These are phyloP conservation scores for Pseudorectes ferrugineus DNA, from an alignment of 2,113 vertebrate species.

Conservation along the genomic window DNA sequence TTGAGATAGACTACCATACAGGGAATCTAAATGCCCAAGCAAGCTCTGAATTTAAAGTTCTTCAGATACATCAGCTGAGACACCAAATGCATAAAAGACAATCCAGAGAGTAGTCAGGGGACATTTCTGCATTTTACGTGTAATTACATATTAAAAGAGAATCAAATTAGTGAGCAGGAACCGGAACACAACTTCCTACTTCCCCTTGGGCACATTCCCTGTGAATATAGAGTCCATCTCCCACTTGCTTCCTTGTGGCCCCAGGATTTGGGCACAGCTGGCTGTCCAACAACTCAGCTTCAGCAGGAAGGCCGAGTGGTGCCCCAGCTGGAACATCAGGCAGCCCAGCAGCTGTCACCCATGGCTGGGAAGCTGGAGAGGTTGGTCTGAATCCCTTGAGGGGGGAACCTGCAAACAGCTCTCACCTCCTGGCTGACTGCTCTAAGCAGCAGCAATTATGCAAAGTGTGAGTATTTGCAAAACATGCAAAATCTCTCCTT, in stretches of 20 bases:
- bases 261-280: neutral
- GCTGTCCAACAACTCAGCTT: neutral
- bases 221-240: neutral
- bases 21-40: neutral
- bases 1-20: neutral
- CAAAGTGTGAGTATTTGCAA: slow-evolving; percentile 30
- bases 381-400: neutral
- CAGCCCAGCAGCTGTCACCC: neutral
- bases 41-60: neutral
- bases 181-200: neutral
- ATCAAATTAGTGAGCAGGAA: neutral
- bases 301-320: neutral
- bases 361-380: neutral
- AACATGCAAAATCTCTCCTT: slow-evolving; percentile 33
- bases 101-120: neutral
- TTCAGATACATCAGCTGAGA: neutral
- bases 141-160: neutral
- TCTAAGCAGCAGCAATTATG: slow-evolving; percentile 22
- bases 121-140: neutral
- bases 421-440: neutral
- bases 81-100: neutral
- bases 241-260: neutral
- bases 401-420: neutral
- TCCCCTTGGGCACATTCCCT: neutral
- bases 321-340: neutral